Evolutionary conservation across 1,140 invertebrate species (phyloP).

Genomic region (Cyrtorhinus lividipennis): DNA sequence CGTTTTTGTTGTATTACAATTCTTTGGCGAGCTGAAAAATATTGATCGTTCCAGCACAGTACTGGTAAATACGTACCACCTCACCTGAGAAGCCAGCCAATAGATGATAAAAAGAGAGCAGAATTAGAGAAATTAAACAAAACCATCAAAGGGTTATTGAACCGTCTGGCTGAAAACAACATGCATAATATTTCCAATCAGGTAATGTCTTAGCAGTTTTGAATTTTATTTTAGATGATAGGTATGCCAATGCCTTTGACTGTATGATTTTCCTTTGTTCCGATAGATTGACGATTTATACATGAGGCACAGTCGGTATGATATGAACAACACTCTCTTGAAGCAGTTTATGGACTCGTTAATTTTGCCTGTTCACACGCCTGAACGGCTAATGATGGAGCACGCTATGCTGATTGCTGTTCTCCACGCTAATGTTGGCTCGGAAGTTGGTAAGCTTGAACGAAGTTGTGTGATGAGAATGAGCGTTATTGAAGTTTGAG

Average conservation of each 20-base stretch:
- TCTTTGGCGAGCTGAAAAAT: not conserved
- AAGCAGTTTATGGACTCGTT: slow-evolving; percentile 52
- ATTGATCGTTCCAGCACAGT: slow-evolving; percentile 29
- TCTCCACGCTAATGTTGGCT: slow-evolving; percentile 78
- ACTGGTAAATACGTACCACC: slow-evolving; percentile 67
- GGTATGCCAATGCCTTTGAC: no score
- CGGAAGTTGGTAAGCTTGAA: slow-evolving; percentile 67
- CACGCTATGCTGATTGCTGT: slow-evolving; percentile 68
- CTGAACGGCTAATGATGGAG: slow-evolving; percentile 69
- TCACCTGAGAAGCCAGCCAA: slow-evolving; percentile 41
- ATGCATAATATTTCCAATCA: slow-evolving; percentile 62
- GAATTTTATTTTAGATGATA: no score
- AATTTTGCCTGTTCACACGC: slow-evolving; percentile 42
- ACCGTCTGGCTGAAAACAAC: slow-evolving; percentile 76
- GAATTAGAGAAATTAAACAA: slow-evolving; percentile 49
- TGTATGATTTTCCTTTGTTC: no score
- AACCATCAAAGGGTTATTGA: slow-evolving; percentile 74
- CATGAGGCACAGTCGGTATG: slow-evolving; percentile 56
- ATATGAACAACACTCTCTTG: slow-evolving; percentile 65
- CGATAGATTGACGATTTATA: slow-evolving; percentile 61
- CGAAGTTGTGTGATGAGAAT: no score
- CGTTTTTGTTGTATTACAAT: not conserved
- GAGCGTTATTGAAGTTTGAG: not conserved
- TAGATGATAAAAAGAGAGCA: slow-evolving; percentile 36
- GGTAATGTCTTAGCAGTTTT: no score